phyloP scores from a whole-genome alignment of 1,140 invertebrate species.

The Drosophila chauvacae region DNA sequence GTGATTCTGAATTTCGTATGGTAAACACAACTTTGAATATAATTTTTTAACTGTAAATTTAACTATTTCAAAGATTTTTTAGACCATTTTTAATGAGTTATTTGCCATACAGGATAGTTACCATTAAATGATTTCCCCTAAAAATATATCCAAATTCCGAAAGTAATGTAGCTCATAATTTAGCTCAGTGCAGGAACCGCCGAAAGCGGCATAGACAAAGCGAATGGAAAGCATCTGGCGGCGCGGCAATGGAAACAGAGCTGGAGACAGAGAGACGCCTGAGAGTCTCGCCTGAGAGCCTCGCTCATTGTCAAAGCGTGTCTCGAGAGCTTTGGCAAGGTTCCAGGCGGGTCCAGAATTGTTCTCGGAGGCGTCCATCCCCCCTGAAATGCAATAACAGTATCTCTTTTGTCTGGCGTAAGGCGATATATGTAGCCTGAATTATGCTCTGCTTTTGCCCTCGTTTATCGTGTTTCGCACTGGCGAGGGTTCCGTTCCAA shows the following conservation, averaged over 20 bases:
- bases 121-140: not conserved
- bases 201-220: conserved; percentile 44
- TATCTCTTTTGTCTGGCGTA: conserved; percentile 66
- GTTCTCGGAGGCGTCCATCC: conserved; percentile 9
- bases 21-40: too few relatives aligned
- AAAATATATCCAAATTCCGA: too few relatives aligned
- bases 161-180: not conserved
- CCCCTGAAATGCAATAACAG: conserved; percentile 50
- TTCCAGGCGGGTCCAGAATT: conserved; percentile 37
- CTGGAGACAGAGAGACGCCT: conserved; percentile 44
- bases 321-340: conserved; percentile 55
- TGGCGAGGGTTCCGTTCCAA: conserved; percentile 20
- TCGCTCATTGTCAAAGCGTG: conserved; percentile 62
- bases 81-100: too few relatives aligned
- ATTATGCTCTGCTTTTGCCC: conserved; percentile 26
- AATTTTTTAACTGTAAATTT: too few relatives aligned
- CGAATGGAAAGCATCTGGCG: conserved; percentile 26
- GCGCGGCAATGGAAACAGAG: conserved; percentile 9
- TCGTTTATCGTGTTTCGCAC: conserved; percentile 40
- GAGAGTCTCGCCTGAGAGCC: conserved; percentile 70
- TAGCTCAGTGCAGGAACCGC: conserved; percentile 11
- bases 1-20: too few relatives aligned
- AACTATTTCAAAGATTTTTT: not conserved
- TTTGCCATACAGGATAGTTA: too few relatives aligned
- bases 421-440: conserved; percentile 45